Conservation (phyloP, 1,140 invertebrate species). For the Tetragnatha versicolor region DNA sequence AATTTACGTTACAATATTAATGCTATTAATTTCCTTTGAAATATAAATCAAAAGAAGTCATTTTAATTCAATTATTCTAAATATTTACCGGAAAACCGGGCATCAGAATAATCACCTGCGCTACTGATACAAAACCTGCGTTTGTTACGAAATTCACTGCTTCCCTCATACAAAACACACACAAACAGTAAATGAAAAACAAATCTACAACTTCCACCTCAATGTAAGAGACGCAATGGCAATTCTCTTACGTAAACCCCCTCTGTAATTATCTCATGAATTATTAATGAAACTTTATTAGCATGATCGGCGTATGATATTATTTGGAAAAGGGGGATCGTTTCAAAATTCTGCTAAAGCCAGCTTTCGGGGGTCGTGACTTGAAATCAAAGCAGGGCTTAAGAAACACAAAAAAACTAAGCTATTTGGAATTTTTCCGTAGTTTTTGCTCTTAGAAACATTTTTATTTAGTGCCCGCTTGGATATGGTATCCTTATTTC, state of each 20-base stretch:
- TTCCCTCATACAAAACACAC: too few relatives aligned
- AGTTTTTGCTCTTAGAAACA: too few relatives aligned
- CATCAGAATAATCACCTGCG: too few relatives aligned
- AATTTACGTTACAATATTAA: too few relatives aligned
- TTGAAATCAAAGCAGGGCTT: background rate
- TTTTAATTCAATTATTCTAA: too few relatives aligned
- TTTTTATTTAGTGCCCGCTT: too few relatives aligned
- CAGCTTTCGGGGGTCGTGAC: background rate
- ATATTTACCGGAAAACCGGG: too few relatives aligned
- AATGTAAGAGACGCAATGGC: background rate
- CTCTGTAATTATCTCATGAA: constrained; percentile 33
- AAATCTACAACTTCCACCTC: background rate
- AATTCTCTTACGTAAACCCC: constrained; percentile 17
- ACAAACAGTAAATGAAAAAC: background rate
- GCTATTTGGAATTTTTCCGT: too few relatives aligned
- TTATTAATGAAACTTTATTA: constrained; percentile 31
- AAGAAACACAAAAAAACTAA: too few relatives aligned
- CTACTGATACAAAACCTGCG: too few relatives aligned
- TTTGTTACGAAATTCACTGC: background rate
- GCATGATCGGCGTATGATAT: constrained; percentile 40
- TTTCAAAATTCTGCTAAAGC: constrained; percentile 37
- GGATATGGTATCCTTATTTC: background rate
- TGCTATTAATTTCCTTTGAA: too few relatives aligned
- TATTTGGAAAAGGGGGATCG: constrained; percentile 18
- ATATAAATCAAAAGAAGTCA: too few relatives aligned